phyloP scores from a whole-genome alignment of 1,140 invertebrate genomes.

The Bombus difficillimus region DNA sequence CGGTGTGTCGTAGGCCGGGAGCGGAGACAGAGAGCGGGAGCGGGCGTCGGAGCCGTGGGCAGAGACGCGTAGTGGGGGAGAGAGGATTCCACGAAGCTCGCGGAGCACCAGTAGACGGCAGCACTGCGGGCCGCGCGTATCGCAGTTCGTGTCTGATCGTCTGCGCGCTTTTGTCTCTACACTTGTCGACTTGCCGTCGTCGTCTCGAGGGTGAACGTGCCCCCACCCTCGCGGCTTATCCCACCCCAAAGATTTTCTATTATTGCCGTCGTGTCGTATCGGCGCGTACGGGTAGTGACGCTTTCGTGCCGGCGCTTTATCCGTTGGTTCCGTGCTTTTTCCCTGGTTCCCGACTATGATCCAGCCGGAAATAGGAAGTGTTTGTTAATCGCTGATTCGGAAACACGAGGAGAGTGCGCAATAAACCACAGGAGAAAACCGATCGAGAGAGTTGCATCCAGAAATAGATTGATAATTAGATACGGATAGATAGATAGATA shows the following conservation, averaged over 20 bases:
- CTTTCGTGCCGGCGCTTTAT: slow-evolving; percentile 37
- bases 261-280: slow-evolving; percentile 41
- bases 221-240: slow-evolving; percentile 30
- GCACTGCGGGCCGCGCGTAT: slow-evolving; percentile 81
- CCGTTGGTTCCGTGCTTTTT: slow-evolving; percentile 13
- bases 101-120: slow-evolving; percentile 80
- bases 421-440: neutral
- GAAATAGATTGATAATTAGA: no score
- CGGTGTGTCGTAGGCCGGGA: slow-evolving; percentile 21
- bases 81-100: slow-evolving; percentile 63
- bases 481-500: no score
- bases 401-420: neutral
- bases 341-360: neutral
- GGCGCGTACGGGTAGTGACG: slow-evolving; percentile 48
- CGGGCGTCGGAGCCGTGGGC: neutral
- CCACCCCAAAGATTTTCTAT: slow-evolving; percentile 25
- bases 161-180: slow-evolving; percentile 61
- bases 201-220: slow-evolving; percentile 65
- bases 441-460: no score
- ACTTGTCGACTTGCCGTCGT: slow-evolving; percentile 58
- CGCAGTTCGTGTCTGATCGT: slow-evolving; percentile 67
- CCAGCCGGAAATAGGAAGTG: slow-evolving; percentile 21
- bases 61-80: slow-evolving; percentile 42
- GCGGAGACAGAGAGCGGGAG: neutral
- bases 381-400: neutral